Evolutionary conservation across 2,113 vertebrate species (phyloP).

Genomic region (Mormoops blainvillei): DNA sequence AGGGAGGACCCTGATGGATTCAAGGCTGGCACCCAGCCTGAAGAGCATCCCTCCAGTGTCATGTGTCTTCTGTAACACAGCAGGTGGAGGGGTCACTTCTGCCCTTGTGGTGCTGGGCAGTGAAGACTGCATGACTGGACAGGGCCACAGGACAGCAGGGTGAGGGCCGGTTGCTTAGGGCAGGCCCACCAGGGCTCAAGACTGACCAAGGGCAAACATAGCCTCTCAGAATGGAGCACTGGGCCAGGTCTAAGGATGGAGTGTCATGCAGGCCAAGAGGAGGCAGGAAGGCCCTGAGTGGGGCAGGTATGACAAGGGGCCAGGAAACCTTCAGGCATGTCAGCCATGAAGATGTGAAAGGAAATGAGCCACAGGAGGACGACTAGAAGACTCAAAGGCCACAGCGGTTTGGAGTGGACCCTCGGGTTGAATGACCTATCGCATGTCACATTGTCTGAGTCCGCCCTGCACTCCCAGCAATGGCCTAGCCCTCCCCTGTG

Average conservation of each 20-base stretch:
- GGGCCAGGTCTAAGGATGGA: background rate
- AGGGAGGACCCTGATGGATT: background rate
- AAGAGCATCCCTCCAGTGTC: background rate
- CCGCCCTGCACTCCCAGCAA: background rate
- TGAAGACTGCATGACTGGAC: rapidly evolving
- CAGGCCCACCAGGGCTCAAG: background rate
- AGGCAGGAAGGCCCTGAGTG: no score
- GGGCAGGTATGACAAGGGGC: background rate
- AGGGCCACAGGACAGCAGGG: background rate
- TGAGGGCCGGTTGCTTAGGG: rapidly evolving
- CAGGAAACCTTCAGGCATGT: background rate
- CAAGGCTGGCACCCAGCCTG: background rate
- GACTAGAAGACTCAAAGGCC: background rate
- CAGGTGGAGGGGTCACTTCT: background rate
- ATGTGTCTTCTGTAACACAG: background rate
- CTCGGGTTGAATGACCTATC: background rate
- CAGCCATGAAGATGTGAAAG: background rate
- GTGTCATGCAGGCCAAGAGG: background rate
- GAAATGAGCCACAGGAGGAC: background rate
- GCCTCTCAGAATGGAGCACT: background rate
- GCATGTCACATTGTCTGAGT: background rate
- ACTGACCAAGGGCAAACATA: background rate
- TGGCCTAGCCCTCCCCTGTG: background rate
- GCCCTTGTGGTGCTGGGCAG: background rate
- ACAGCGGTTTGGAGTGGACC: background rate